A percentile compares a stretch with the other conserved stretches of the same genome.
Evolutionary conservation across 1,140 invertebrate species (phyloP).

Genomic region (Anastatus disparis): DNA sequence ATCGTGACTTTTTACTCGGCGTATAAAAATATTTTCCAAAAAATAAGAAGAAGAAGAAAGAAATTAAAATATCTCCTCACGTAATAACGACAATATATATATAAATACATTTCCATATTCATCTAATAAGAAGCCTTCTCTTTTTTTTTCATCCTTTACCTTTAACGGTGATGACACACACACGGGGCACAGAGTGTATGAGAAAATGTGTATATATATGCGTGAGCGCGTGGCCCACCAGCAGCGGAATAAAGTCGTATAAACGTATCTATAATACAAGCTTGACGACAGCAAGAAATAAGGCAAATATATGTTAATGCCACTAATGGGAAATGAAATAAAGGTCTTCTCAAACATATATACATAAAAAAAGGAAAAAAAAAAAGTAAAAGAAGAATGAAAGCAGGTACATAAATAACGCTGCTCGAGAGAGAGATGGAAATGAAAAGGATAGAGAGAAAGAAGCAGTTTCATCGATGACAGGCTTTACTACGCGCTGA

Average conservation of each 20-base stretch:
- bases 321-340: constrained; percentile 37
- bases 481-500: constrained; percentile 50
- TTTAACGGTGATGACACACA: no score
- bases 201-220: constrained; percentile 3
- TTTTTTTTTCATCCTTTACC: no score
- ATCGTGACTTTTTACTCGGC: no score
- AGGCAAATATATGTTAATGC: constrained; percentile 31
- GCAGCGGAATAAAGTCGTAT: not conserved
- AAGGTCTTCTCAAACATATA: not conserved
- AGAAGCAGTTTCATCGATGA: no score
- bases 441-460: no score
- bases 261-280: not conserved
- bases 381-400: not conserved
- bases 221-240: not conserved
- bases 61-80: not conserved
- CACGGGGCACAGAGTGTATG: no score
- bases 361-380: no score
- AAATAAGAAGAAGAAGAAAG: not conserved
- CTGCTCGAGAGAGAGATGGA: constrained; percentile 20
- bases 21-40: no score
- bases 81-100: constrained; percentile 11
- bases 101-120: no score
- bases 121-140: not conserved
- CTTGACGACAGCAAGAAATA: constrained; percentile 7
- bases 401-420: constrained; percentile 46